A percentile compares a stretch with the other conserved stretches of the same genome.
Conservation (phyloP, 1,140 invertebrate genomes). For the Eupeodes corollae region DNA sequence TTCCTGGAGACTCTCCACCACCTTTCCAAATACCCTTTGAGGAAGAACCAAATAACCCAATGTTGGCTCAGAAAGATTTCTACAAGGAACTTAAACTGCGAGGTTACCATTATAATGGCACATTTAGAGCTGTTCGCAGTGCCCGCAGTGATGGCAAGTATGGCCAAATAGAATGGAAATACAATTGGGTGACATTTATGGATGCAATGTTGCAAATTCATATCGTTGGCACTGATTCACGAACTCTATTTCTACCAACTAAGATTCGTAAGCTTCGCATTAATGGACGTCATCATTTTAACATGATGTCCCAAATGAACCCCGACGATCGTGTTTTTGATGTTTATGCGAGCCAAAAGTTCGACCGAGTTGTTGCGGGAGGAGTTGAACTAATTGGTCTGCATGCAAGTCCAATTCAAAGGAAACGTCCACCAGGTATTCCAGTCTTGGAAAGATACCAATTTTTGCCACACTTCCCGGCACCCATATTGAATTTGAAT, state of each 20-base stretch:
- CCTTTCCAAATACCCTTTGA: slow-evolving; percentile 38
- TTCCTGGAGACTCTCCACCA: slow-evolving; percentile 37
- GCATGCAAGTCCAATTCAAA: slow-evolving; percentile 65
- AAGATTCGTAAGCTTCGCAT: slow-evolving; percentile 69
- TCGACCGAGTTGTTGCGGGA: slow-evolving; percentile 48
- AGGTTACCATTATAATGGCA: slow-evolving; percentile 73
- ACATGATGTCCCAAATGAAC: slow-evolving; percentile 33
- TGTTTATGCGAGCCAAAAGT: slow-evolving; percentile 26
- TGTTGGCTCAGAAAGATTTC: slow-evolving; percentile 58
- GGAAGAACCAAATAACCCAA: slow-evolving; percentile 37
- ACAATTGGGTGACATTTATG: slow-evolving; percentile 87
- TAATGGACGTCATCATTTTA: slow-evolving; percentile 56
- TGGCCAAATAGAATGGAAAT: slow-evolving; percentile 52
- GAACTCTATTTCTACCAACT: slow-evolving; percentile 72
- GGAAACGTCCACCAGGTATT: slow-evolving; percentile 47
- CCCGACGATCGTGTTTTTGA: slow-evolving; percentile 32
- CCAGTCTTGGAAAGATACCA: slow-evolving; percentile 62
- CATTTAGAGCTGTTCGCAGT: slow-evolving; percentile 22
- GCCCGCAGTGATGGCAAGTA: slow-evolving; percentile 37
- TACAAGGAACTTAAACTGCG: slow-evolving; percentile 85
- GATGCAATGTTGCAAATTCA: slow-evolving; percentile 86
- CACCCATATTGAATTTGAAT: slow-evolving; percentile 26
- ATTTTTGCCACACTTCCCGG: slow-evolving; percentile 58
- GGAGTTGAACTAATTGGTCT: slow-evolving; percentile 76
- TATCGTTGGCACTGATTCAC: slow-evolving; percentile 61